These are phyloP conservation scores for Hypsibius dujardini DNA, from an alignment of 1,140 invertebrate species.

Conservation along the genomic window DNA sequence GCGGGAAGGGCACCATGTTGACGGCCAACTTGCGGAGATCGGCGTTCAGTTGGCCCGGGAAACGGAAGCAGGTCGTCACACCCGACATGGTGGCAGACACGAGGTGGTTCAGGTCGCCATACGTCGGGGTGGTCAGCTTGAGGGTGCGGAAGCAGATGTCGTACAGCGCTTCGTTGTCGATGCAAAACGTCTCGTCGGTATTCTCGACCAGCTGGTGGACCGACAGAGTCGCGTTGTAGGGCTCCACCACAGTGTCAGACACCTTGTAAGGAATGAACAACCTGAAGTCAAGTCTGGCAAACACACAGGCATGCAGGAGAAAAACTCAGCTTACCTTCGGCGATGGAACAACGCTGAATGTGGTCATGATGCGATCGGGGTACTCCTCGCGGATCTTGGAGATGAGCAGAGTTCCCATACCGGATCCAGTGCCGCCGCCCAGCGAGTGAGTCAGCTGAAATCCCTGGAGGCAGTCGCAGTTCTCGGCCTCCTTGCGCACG, in stretches of 20 bases:
- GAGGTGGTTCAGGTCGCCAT: slow-evolving; percentile 23
- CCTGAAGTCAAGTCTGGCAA: slow-evolving; percentile 26
- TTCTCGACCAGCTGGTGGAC: slow-evolving; percentile 34
- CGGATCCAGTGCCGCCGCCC: slow-evolving; percentile 26
- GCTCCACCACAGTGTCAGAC: slow-evolving; percentile 32
- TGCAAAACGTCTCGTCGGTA: slow-evolving; percentile 33
- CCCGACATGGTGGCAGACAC: slow-evolving; percentile 23
- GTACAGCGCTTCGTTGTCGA: slow-evolving; percentile 32
- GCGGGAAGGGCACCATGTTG: slow-evolving; percentile 27
- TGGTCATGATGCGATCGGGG: slow-evolving; percentile 25
- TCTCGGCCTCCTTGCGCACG: slow-evolving; percentile 29
- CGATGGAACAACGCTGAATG: slow-evolving; percentile 22
- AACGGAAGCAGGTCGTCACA: slow-evolving; percentile 26
- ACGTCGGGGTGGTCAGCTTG: slow-evolving; percentile 21
- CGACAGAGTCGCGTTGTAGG: slow-evolving; percentile 35
- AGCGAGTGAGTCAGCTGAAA: slow-evolving; percentile 25
- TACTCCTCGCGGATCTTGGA: slow-evolving; percentile 30
- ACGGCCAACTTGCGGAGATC: slow-evolving; percentile 25
- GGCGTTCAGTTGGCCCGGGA: slow-evolving; percentile 28
- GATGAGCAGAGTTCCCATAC: slow-evolving; percentile 30
- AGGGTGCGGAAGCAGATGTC: slow-evolving; percentile 28
- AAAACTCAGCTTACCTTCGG: slow-evolving; percentile 18
- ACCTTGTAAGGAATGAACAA: slow-evolving; percentile 25
- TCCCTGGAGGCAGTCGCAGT: slow-evolving; percentile 28
- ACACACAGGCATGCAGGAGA: slow-evolving; percentile 25